Conservation (phyloP, 2,888 invertebrate species). For the Lasioglossum vierecki region DNA sequence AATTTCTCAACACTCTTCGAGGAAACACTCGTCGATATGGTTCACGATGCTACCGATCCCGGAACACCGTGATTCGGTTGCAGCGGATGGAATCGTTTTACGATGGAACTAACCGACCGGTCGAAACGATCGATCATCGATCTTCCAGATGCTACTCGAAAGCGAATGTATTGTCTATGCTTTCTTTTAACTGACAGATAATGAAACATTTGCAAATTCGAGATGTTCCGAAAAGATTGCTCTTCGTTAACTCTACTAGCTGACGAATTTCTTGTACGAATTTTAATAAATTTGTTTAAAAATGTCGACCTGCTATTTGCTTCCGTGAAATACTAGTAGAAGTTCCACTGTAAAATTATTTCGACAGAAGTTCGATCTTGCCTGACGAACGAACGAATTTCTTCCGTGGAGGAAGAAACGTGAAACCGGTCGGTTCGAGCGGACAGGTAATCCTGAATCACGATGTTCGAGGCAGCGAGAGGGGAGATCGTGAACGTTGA, state of each 20-base stretch:
- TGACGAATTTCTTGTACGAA: too few species aligned
- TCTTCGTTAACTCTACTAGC: too few species aligned
- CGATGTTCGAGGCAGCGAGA: constrained; percentile 30
- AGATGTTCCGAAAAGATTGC: too few species aligned
- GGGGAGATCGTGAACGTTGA: constrained; percentile 47
- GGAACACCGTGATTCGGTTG: constrained; percentile 26
- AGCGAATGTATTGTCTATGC: too few species aligned
- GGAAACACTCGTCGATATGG: constrained; percentile 38
- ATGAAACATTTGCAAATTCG: too few species aligned
- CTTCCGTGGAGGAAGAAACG: not conserved
- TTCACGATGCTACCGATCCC: constrained; percentile 33
- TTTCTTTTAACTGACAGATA: too few species aligned
- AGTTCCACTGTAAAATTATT: not conserved
- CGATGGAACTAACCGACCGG: constrained; percentile 6
- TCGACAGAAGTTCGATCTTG: not conserved
- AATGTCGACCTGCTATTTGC: too few species aligned
- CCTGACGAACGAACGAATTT: not conserved
- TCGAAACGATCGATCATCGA: not conserved
- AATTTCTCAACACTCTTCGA: constrained; percentile 56
- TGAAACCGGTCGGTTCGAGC: not conserved
- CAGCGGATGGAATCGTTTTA: not conserved
- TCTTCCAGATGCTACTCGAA: not conserved
- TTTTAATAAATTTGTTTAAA: too few species aligned
- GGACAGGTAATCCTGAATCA: constrained; percentile 1
- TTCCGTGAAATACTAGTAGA: too few species aligned